These are phyloP conservation scores for Gonioctena quinquepunctata DNA, from an alignment of 1,140 invertebrate species.

Conservation along the genomic window DNA sequence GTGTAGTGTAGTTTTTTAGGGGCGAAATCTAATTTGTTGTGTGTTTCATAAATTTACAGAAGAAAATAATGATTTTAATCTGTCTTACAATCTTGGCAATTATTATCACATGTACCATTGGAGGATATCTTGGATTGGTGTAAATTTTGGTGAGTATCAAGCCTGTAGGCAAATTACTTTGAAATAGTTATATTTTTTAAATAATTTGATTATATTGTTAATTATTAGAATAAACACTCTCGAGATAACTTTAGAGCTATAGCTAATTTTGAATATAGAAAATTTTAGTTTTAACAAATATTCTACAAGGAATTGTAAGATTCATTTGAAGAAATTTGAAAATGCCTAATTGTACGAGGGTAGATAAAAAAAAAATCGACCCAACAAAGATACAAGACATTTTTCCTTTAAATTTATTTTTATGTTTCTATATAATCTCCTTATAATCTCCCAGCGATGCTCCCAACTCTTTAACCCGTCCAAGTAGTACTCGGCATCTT, in stretches of 20 bases:
- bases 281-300: no score
- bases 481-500: no score
- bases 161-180: no score
- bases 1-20: conserved; percentile 23
- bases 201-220: background rate
- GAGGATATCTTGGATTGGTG: conserved; percentile 50
- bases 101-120: conserved; percentile 49
- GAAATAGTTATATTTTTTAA: background rate
- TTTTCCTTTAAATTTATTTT: no score
- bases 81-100: conserved; percentile 84
- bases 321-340: no score
- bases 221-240: background rate
- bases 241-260: background rate
- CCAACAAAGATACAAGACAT: no score
- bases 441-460: no score
- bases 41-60: conserved; percentile 71
- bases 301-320: no score
- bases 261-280: background rate
- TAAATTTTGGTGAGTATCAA: conserved; percentile 33
- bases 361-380: no score
- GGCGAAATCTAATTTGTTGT: conserved; percentile 26
- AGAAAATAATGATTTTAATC: conserved; percentile 99
- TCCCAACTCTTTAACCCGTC: no score
- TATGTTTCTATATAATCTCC: no score
- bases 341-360: no score